These are phyloP conservation scores for Heteractis magnifica DNA, from an alignment of 92 coral and sea anemone genomes.

Conservation along the genomic window DNA sequence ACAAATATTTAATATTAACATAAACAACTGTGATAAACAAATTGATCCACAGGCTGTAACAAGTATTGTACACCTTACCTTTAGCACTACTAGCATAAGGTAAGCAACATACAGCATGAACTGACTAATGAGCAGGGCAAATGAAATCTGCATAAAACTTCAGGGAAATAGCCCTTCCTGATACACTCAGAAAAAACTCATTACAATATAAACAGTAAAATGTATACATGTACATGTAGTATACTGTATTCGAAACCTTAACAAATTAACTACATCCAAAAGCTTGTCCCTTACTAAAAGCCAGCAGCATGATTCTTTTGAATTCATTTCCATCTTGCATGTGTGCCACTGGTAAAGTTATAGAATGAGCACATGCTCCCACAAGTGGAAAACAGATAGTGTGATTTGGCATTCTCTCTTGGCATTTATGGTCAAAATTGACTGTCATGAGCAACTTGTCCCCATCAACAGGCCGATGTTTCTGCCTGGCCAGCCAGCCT, in stretches of 20 bases:
- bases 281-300: conserved; percentile 40
- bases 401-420: conserved; percentile 30
- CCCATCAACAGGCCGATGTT: conserved; percentile 41
- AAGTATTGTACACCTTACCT: too few species aligned
- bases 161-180: too few species aligned
- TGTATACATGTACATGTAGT: not conserved
- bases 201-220: conserved; percentile 23
- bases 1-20: too few species aligned
- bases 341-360: conserved; percentile 42
- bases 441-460: conserved; percentile 33
- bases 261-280: conserved; percentile 15
- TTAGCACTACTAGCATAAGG: too few species aligned
- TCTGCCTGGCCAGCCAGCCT: conserved; percentile 66
- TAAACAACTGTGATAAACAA: too few species aligned
- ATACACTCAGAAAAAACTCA: conserved; percentile 30
- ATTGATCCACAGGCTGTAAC: too few species aligned
- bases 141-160: too few species aligned
- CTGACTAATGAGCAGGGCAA: too few species aligned
- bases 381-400: conserved; percentile 35
- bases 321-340: conserved; percentile 29
- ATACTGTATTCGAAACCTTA: not conserved
- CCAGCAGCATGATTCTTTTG: conserved; percentile 34
- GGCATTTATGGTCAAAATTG: conserved; percentile 38
- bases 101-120: too few species aligned
- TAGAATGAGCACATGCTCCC: conserved; percentile 28